phyloP scores from a whole-genome alignment of 2,888 invertebrate genomes.

The Schizaphis graminum region DNA sequence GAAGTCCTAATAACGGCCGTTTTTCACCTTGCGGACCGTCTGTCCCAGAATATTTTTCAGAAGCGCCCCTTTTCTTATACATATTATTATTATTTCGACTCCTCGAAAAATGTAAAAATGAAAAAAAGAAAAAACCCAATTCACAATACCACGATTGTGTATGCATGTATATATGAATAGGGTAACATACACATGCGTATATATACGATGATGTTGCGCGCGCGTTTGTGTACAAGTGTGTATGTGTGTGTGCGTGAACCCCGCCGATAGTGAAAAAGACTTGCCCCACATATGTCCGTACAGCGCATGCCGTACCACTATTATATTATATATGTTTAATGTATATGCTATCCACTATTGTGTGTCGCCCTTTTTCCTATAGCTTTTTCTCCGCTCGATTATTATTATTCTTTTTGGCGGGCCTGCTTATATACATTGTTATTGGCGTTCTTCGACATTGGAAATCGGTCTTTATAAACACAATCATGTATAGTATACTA shows the following conservation, averaged over 20 bases:
- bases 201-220: neutral
- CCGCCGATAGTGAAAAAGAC: slow-evolving; percentile 36
- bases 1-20: slow-evolving; percentile 62
- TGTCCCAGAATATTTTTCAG: slow-evolving; percentile 18
- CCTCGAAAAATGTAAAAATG: slow-evolving; percentile 38
- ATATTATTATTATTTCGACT: slow-evolving; percentile 33
- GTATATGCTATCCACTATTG: slow-evolving; percentile 37
- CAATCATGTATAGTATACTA: neutral
- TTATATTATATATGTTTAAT: neutral
- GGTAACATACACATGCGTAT: neutral
- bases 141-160: slow-evolving; percentile 38
- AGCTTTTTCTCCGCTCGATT: slow-evolving; percentile 34
- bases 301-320: neutral
- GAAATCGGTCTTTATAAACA: slow-evolving; percentile 8
- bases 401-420: slow-evolving; percentile 23
- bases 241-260: neutral
- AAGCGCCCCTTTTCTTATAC: neutral
- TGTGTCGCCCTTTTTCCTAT: slow-evolving; percentile 44
- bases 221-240: neutral
- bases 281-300: slow-evolving; percentile 40
- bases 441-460: slow-evolving; percentile 42
- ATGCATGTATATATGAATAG: neutral
- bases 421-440: slow-evolving; percentile 26
- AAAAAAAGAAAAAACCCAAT: neutral
- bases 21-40: slow-evolving; percentile 58